Evolutionary conservation across 2,797 vertebrate genomes (phyloP), one percentile per base, ranked within the genome.

Genomic region (Rhinogobio ventralis): DNA sequence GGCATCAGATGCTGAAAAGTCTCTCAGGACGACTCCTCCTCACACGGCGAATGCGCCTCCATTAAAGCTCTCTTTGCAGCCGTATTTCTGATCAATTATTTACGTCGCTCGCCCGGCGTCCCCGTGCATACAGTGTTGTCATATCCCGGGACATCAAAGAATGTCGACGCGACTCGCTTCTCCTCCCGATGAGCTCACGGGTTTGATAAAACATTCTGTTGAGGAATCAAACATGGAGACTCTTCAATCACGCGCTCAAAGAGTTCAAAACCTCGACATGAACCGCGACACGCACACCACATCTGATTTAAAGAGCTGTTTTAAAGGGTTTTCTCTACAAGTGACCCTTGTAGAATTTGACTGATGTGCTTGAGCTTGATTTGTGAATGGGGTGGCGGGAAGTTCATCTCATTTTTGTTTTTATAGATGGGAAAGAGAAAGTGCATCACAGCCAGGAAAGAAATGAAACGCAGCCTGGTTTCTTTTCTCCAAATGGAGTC

Each of bases 41-140:
- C 30, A 8, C 7, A 3, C 7, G 11, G 25, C 15, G 5, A 55
- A 80, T 14, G 2, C 4, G 14, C 76, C 69, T 23, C 42, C 36
- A 73, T 64, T 82, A 73, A 82, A 82, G 51, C 20, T 64, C 25
- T 33, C 25, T 60, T 19, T 62, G 23, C 36, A 45, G 57, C 25
- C 2, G 15, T n/a, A 60, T 75, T 64, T 74, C 57, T 66, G 81
- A 82, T 82, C 71, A 64, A 75, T 82, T 82, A 82, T 82, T 82
- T 33, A 82, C 23, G 9, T 39, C 2, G 19, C 36, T 53, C 19
- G 11, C 19, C 25, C 2, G 25, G 7, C 13, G 14, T 33, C 55
- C 81, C 20, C 19, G 23, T 9, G 39, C 9, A 2, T 39, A 36
- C 81, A 66, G 42, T 66, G 33, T 81, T 57, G 30, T 51, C 68